Base-by-base conservation (phyloP, 2,888 invertebrate species). In the Drosophila maculinotata region DNA sequence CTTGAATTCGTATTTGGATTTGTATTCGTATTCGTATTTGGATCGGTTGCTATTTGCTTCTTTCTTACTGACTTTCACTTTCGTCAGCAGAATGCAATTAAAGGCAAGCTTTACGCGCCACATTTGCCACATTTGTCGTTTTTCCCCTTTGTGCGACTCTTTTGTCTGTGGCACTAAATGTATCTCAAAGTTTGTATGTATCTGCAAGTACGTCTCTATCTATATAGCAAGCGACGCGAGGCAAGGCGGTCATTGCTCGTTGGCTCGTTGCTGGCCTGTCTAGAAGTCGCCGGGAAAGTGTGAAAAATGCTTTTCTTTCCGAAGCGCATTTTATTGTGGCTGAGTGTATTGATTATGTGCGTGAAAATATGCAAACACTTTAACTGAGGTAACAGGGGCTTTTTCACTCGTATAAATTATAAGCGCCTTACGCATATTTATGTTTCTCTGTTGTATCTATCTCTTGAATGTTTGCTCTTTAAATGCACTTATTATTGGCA, bases 21-120 rank as follows among this genome's bases (percentile, higher is more conserved):
- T 20, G 42, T 15, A 38, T 33, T 35, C 36, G 12, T 35, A 23
- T 20, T 31, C 39, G 41, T 14, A 30, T 12, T 41, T n/a, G 52
- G 52, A 35, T 53, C 35, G 48, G 28, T 17, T 65, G 42, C 38
- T 52, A 25, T 17, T 60, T 44, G 28, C 35, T 26, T 23, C 23
- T 8, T 14, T 41, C 14, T 42, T n/a, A 54, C 56, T 39, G 59
- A 79, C 80, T 80, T 80, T 80, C 76, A 64, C 83, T 86, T 82
- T 71, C 77, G 28, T 44, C 52, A 41, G 64, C 60, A 59, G 83
- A 86, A 83, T 86, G 80, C 86, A 86, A 81, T 81, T 80, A 79
- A 85, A 85, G 60, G 76, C 71, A 52, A 71, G 72, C 81, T 85
- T 69, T 52, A 15, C 54, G 44, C 52, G 66, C 4, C 38, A 42